Evolutionary conservation across 2,888 invertebrate genomes (phyloP).

Genomic region (Agonopterix heracliana): DNA sequence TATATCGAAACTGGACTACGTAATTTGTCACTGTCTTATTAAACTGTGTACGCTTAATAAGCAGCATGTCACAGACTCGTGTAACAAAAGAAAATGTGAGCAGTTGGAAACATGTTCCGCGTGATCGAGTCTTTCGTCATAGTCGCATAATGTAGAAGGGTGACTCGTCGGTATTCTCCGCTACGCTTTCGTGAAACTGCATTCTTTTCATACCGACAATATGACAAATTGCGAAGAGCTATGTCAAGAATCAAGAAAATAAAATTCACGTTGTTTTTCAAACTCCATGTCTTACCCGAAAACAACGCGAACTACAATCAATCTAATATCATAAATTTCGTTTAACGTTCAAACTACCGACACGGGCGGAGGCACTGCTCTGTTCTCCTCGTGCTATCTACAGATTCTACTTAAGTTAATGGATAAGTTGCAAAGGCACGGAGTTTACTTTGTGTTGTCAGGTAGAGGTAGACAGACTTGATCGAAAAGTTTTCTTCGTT

Average conservation of each 20-base stretch:
- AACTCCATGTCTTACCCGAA: constrained; percentile 12
- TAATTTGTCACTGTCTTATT: not conserved
- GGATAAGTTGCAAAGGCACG: constrained; percentile 73
- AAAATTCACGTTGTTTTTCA: constrained; percentile 13
- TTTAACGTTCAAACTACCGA: constrained; percentile 57
- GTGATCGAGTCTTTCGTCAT: constrained; percentile 32
- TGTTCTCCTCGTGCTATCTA: constrained; percentile 66
- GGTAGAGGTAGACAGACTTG: constrained; percentile 75
- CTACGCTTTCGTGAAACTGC: constrained; percentile 22
- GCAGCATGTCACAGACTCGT: not conserved
- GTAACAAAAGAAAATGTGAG: no score
- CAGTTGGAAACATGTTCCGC: constrained; percentile 20
- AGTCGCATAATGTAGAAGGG: constrained; percentile 35
- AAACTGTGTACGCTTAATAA: constrained; percentile 16
- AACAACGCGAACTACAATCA: constrained; percentile 38
- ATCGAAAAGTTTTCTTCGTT: constrained; percentile 72
- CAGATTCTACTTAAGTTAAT: constrained; percentile 76
- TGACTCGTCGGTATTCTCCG: constrained; percentile 36
- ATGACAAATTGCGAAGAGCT: constrained; percentile 21
- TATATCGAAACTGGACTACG: no score
- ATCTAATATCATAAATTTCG: constrained; percentile 59
- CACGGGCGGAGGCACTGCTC: constrained; percentile 49
- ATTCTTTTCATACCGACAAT: constrained; percentile 26
- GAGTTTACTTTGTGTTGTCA: constrained; percentile 75
- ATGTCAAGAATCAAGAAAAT: constrained; percentile 9